phyloP scores from a whole-genome alignment of 2,797 vertebrate genomes.

The Propithecus deckenii region DNA sequence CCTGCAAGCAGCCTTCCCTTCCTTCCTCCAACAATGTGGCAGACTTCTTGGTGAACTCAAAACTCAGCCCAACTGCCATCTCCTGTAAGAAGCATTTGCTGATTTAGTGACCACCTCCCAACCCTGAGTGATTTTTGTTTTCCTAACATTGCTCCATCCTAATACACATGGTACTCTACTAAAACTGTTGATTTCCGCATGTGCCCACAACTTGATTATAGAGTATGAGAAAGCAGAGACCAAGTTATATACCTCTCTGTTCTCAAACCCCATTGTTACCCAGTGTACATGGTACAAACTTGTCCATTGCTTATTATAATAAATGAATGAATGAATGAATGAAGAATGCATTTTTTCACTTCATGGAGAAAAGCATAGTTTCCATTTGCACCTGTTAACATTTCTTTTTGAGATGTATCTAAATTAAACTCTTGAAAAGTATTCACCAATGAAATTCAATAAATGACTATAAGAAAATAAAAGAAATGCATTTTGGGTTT shows the following conservation, averaged over 20 bases:
- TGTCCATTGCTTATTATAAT: neutral
- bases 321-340: neutral
- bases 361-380: neutral
- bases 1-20: neutral
- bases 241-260: neutral
- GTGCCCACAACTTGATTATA: neutral
- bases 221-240: neutral
- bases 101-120: neutral
- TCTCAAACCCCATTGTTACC: neutral
- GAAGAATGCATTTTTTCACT: neutral
- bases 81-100: neutral
- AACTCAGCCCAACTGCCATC: neutral
- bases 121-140: neutral
- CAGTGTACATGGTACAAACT: neutral
- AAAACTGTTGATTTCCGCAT: neutral
- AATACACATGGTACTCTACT: neutral
- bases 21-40: neutral
- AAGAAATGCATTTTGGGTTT: conserved; percentile 45
- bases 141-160: neutral
- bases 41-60: neutral
- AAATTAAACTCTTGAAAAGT: conserved; percentile 62
- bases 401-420: conserved; percentile 28
- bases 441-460: conserved; percentile 12
- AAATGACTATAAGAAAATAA: conserved; percentile 42
- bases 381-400: conserved; percentile 44